Evolutionary conservation across 2,888 invertebrate genomes (phyloP).

Genomic region (Dolichomitus sp.): DNA sequence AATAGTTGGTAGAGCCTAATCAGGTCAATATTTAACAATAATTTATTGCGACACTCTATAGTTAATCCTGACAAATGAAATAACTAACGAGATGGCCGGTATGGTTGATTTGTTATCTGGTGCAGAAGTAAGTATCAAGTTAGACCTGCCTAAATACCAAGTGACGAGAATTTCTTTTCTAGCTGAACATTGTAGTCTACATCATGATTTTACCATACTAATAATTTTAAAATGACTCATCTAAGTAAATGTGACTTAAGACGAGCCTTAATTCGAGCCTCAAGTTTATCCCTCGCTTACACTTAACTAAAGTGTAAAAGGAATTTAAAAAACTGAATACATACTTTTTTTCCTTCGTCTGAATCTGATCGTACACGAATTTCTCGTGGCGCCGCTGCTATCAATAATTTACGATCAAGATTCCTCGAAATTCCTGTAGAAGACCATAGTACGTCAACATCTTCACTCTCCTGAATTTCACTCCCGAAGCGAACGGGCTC

Average conservation of each 20-base stretch:
- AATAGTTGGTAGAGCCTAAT: too few relatives aligned
- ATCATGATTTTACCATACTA: neutral
- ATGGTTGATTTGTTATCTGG: too few relatives aligned
- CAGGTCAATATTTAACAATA: too few relatives aligned
- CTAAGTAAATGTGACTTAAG: neutral
- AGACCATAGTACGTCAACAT: slow-evolving; percentile 3
- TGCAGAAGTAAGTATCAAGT: neutral
- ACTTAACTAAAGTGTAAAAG: neutral
- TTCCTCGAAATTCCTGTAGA: slow-evolving; percentile 9
- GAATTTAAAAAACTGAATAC: neutral
- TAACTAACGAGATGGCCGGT: too few relatives aligned
- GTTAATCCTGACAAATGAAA: too few relatives aligned
- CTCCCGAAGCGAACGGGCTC: slow-evolving; percentile 13
- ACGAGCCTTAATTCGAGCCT: neutral
- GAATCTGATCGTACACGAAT: slow-evolving; percentile 16
- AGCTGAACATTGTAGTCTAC: neutral
- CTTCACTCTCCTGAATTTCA: slow-evolving; percentile 13
- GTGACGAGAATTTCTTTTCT: neutral
- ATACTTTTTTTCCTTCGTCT: neutral
- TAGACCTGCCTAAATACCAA: neutral
- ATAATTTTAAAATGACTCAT: neutral
- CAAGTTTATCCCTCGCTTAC: neutral
- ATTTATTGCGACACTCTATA: neutral
- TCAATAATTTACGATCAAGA: slow-evolving; percentile 16
- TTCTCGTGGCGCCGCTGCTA: slow-evolving; percentile 2